Conservation (phyloP, 2,113 vertebrate genomes). For the Scophthalmus maximus region DNA sequence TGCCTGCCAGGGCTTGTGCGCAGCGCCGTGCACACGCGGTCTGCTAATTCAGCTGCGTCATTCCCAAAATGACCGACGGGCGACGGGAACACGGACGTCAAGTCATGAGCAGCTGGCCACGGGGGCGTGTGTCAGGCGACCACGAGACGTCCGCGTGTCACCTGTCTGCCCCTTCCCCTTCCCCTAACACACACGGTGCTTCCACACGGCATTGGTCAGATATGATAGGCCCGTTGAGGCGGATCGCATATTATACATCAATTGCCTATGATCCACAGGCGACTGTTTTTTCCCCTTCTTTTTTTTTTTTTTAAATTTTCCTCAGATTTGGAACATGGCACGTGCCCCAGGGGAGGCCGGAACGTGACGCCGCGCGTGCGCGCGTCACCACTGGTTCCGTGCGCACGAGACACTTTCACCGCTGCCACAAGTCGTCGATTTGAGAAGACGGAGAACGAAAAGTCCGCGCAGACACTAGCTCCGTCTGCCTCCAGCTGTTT, state of each 20-base stretch:
- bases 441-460: neutral
- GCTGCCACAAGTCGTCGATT: neutral
- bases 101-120: too few relatives aligned
- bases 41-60: slow-evolving; percentile 57
- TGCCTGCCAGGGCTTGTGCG: neutral
- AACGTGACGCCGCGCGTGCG: slow-evolving; percentile 65
- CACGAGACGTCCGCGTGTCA: slow-evolving; percentile 21
- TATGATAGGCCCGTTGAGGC: neutral
- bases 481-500: neutral
- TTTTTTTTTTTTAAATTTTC: too few relatives aligned
- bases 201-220: neutral
- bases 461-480: neutral
- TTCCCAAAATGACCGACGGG: slow-evolving; percentile 34
- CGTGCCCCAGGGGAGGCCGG: slow-evolving; percentile 46
- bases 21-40: neutral
- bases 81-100: neutral
- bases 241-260: rapidly evolving
- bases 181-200: neutral
- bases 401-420: slow-evolving; percentile 31
- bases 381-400: slow-evolving; percentile 6
- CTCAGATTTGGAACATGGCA: slow-evolving; percentile 28
- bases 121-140: neutral
- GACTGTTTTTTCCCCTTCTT: too few relatives aligned
- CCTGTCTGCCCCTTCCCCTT: slow-evolving; percentile 25
- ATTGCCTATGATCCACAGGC: too few relatives aligned